Evolutionary conservation across 2,113 vertebrate genomes (phyloP), one percentile per base, ranked within the genome.

Genomic region (Sylvia atricapilla): DNA sequence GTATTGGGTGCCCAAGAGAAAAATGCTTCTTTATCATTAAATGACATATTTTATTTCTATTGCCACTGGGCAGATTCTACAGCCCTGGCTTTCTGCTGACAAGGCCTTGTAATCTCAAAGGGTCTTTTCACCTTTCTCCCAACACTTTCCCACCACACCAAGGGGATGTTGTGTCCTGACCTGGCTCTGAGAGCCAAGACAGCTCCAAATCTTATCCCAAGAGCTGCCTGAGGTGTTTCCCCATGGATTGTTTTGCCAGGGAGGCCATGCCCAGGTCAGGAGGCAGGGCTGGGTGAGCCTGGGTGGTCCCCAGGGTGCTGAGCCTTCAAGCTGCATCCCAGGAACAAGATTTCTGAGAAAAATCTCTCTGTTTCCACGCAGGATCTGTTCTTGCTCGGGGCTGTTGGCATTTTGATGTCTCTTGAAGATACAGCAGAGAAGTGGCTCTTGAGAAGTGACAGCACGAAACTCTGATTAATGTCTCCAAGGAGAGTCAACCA

Each of bases 401-500:
- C 84, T 90, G 69, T 49, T 87, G 77, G 69, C 84, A 30, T 89
- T 95, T 70, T 75, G 84, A 62, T 79, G 63, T 41, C 53, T 95
- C 89, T 52, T 58, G 93, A 93, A 94, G 87, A 62, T 58, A 5
- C 31, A 73, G 68, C 46, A 66, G 89, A 60, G 77, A 78, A 94
- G 13, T 33, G 60, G 78, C 60, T 91, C 84, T 56, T 35, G 69
- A 84, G 87, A 66, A 96, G 11, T 82, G 93, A 93, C 93, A 94
- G 94, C 73, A 41, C 37, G 18, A 62, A 95, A 35, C 49, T 94
- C 77, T 93, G 89, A 91, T 92, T 79, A 92, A 89, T 91, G 84
- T 95, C 94, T 95, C 91, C 64, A 73, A 94, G 93, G 96, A 68
- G 56, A 95, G 84, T 70, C 87, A 82, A 68, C 44, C 77, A 84